Conservation (phyloP, 2,113 vertebrate species). For the Myrmecophaga tridactyla region DNA sequence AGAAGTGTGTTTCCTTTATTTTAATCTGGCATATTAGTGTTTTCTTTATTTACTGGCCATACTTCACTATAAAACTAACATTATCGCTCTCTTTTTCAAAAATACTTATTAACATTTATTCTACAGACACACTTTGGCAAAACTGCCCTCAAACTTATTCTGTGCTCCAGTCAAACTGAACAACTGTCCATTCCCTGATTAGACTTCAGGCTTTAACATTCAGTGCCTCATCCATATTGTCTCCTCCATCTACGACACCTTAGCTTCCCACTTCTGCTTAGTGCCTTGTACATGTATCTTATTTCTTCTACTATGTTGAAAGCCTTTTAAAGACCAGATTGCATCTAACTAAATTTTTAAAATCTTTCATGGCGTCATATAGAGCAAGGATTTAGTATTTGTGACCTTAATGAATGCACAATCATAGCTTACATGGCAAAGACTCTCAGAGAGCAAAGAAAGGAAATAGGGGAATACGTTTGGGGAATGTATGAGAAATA, state of each 20-base stretch:
- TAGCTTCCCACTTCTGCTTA: not conserved
- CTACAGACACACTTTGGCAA: not conserved
- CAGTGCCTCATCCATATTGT: not conserved
- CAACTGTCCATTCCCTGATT: not conserved
- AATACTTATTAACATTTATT: not conserved
- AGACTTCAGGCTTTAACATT: not conserved
- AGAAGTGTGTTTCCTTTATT: not conserved
- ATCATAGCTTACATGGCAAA: not conserved
- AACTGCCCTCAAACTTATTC: not conserved
- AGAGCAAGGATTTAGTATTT: not conserved
- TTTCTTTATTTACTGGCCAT: not conserved
- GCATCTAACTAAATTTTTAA: not conserved
- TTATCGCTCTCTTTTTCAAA: not conserved
- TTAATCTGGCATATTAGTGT: not conserved
- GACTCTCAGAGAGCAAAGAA: not conserved
- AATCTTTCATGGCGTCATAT: not conserved
- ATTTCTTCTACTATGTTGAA: not conserved
- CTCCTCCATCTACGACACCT: not conserved
- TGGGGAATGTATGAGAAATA: not conserved
- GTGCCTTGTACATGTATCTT: not conserved
- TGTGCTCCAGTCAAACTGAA: not conserved
- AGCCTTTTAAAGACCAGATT: not conserved
- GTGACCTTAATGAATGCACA: not conserved
- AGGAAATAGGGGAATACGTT: not conserved
- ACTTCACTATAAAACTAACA: slow-evolving; percentile 2